These are phyloP conservation scores for Cephus runcator DNA, from an alignment of 2,888 invertebrate species.

Conservation along the genomic window DNA sequence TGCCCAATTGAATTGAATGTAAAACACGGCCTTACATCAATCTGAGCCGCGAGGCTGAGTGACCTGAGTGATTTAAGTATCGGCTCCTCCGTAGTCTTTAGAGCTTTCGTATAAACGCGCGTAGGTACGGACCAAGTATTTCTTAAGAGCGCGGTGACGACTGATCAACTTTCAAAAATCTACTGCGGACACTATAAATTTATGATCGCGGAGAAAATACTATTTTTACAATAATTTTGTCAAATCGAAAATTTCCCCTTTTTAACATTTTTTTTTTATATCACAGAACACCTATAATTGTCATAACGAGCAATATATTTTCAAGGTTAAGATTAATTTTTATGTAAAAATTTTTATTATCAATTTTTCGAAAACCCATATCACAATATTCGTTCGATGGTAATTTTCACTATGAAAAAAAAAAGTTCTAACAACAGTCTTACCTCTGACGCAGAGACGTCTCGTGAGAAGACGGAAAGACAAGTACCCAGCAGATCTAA, in stretches of 20 bases:
- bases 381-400: not conserved
- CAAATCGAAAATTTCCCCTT: not conserved
- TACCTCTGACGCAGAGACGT: constrained; percentile 2
- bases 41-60: constrained; percentile 63
- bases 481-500: constrained; percentile 18
- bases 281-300: not conserved
- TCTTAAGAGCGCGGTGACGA: constrained; percentile 17
- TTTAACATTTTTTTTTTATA: not conserved
- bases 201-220: not conserved
- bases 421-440: constrained; percentile 1
- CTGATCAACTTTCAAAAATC: not conserved
- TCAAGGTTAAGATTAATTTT: not conserved
- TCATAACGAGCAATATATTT: not conserved
- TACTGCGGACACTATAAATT: not conserved
- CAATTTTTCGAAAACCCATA: not conserved
- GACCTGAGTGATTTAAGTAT: constrained; percentile 62
- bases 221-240: not conserved
- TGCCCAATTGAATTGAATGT: constrained; percentile 66
- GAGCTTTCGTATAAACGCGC: constrained; percentile 44
- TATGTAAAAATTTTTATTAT: not conserved
- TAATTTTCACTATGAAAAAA: not conserved
- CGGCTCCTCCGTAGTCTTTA: constrained; percentile 50
- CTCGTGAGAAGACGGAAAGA: constrained; percentile 16
- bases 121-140: constrained; percentile 16
- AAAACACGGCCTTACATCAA: constrained; percentile 66